A percentile compares a stretch with the other conserved stretches of the same genome.
Conservation (phyloP, 2,797 vertebrate genomes). For the Hemitrygon akajei region DNA sequence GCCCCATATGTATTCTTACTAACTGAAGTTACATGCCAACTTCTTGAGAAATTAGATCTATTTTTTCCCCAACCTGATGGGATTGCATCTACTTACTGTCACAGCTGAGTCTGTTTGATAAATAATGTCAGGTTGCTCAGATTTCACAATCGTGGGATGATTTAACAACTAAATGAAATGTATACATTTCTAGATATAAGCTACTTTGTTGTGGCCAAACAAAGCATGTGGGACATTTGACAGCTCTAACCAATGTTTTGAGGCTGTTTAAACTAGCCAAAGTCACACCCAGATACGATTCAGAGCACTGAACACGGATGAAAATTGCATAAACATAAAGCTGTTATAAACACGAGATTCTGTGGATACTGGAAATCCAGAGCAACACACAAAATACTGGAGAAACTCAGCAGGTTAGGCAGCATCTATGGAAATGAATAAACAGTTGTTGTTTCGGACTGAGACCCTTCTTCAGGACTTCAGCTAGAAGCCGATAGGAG, state of each 20-base stretch:
- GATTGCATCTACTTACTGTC: neutral
- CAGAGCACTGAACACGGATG: neutral
- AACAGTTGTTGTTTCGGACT: too few species aligned
- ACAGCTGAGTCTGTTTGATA: neutral
- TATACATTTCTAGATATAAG: neutral
- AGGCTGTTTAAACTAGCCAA: neutral
- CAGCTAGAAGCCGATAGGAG: too few species aligned
- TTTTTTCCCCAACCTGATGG: neutral
- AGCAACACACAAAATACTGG: too few species aligned
- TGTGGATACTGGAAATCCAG: too few species aligned
- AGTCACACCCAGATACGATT: neutral
- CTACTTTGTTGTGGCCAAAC: neutral
- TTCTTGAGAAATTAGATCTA: too few species aligned
- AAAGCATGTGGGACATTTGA: neutral
- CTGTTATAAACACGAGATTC: neutral
- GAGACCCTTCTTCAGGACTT: too few species aligned
- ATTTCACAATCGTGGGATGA: conserved; percentile 11
- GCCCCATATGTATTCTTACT: neutral
- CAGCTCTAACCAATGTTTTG: neutral
- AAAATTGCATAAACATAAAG: neutral
- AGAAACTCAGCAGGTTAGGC: too few species aligned
- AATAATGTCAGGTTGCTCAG: neutral
- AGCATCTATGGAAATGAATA: too few species aligned
- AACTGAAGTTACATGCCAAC: neutral
- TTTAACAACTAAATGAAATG: neutral